Conservation (phyloP, 92 coral and sea anemone species). For the Epizoanthus ramosus region DNA sequence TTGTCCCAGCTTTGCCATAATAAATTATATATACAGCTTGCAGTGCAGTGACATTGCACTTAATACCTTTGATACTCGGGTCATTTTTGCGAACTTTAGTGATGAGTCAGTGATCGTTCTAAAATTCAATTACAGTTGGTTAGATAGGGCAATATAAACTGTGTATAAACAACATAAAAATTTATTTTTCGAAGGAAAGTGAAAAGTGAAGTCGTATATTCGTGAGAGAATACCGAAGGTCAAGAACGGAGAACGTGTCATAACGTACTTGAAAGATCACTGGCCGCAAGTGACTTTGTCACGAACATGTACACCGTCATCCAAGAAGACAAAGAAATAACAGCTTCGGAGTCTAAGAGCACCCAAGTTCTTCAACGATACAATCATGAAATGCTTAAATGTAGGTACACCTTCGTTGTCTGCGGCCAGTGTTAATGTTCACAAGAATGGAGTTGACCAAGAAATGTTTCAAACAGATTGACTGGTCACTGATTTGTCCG, state of each 20-base stretch:
- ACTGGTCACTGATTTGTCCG: background rate
- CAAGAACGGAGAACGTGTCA: too few species aligned
- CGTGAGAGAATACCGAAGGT: too few species aligned
- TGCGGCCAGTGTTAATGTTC: too few species aligned
- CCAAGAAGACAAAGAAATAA: background rate
- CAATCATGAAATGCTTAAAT: constrained; percentile 62
- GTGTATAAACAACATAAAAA: background rate
- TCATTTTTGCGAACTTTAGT: background rate
- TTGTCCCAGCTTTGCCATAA: too few species aligned
- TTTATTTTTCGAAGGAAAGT: background rate
- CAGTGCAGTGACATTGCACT: too few species aligned
- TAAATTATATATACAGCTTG: too few species aligned
- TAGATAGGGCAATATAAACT: background rate
- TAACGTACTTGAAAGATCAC: too few species aligned
- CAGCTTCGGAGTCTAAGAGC: constrained; percentile 4
- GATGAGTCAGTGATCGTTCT: background rate
- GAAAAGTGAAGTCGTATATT: too few species aligned
- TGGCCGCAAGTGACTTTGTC: too few species aligned
- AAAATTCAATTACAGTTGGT: background rate
- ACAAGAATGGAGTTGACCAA: background rate
- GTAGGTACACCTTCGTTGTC: constrained; percentile 41
- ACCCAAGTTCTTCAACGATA: constrained; percentile 53
- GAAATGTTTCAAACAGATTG: background rate
- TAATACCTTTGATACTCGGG: background rate
- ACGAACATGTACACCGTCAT: background rate